These are phyloP conservation scores for Physella acuta DNA, from an alignment of 1,140 invertebrate species.

Conservation along the genomic window DNA sequence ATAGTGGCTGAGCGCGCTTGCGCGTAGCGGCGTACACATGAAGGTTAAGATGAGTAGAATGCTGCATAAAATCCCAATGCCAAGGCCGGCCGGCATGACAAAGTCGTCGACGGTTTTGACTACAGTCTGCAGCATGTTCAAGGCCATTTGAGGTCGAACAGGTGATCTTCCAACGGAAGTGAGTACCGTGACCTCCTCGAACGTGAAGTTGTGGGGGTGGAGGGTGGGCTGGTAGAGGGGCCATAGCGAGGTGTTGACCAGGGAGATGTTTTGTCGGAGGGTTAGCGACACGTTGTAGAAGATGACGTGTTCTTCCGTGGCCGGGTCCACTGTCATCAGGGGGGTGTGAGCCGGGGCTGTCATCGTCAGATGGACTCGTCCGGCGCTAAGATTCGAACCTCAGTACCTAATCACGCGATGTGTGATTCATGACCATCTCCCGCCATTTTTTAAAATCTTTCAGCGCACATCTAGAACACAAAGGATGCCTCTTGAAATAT, in stretches of 20 bases:
- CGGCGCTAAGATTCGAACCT: no score
- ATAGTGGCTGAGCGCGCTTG: conserved; percentile 31
- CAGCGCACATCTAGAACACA: no score
- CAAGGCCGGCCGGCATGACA: conserved; percentile 25
- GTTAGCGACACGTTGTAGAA: conserved; percentile 8
- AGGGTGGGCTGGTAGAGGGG: background rate
- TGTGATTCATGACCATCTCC: no score
- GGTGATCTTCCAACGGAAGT: background rate
- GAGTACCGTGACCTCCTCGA: conserved; percentile 3
- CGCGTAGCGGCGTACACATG: conserved; percentile 26
- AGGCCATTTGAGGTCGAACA: background rate
- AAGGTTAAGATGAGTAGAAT: conserved; percentile 26
- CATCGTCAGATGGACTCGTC: no score
- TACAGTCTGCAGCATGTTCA: background rate
- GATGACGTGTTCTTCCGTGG: background rate
- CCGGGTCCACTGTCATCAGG: background rate
- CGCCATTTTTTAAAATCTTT: no score
- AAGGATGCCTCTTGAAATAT: no score
- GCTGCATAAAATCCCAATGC: conserved; percentile 29
- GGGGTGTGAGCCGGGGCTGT: no score
- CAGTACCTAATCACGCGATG: no score
- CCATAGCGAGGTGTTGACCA: background rate
- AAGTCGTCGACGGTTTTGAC: conserved; percentile 9
- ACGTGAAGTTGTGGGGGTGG: background rate
- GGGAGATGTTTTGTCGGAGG: background rate